Percentiles rank a stretch among this genome's conserved stretches.
phyloP scores from a whole-genome alignment of 2,888 invertebrate genomes.

The Sepioteuthis lessoniana region DNA sequence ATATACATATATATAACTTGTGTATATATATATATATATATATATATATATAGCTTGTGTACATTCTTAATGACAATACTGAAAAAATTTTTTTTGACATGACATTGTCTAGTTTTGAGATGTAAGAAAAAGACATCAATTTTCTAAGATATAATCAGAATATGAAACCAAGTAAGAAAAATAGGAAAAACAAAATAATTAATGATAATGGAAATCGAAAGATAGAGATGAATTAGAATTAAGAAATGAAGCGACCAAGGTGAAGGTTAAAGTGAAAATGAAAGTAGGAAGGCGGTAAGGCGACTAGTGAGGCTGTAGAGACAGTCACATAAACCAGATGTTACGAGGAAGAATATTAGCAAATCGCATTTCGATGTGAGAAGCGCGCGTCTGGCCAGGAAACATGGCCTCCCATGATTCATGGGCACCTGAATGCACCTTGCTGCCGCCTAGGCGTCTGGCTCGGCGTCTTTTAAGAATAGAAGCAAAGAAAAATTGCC shows the following conservation, averaged over 20 bases:
- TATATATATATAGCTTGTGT: too few relatives aligned
- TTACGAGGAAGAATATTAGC: constrained; percentile 17
- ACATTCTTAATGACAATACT: too few relatives aligned
- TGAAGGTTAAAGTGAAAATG: not conserved
- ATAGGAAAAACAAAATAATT: too few relatives aligned
- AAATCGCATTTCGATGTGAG: constrained; percentile 20
- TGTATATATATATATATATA: too few relatives aligned
- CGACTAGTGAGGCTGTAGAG: not conserved
- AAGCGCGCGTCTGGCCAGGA: not conserved
- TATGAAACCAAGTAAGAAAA: too few relatives aligned
- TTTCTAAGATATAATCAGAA: too few relatives aligned
- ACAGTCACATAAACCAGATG: constrained; percentile 33
- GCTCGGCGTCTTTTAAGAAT: constrained; percentile 33
- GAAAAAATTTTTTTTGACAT: too few relatives aligned
- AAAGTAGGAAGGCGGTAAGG: not conserved
- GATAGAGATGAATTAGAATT: not conserved
- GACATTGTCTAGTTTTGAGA: too few relatives aligned
- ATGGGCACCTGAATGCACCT: constrained; percentile 1
- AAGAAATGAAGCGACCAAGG: not conserved
- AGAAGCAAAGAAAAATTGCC: not conserved
- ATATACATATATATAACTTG: too few relatives aligned
- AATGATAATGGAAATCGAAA: not conserved
- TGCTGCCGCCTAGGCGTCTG: not conserved
- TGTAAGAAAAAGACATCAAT: too few relatives aligned
- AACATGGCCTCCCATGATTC: not conserved